Evolutionary conservation across 2,888 invertebrate genomes (phyloP).

Genomic region (Iphiclides podalirius): DNA sequence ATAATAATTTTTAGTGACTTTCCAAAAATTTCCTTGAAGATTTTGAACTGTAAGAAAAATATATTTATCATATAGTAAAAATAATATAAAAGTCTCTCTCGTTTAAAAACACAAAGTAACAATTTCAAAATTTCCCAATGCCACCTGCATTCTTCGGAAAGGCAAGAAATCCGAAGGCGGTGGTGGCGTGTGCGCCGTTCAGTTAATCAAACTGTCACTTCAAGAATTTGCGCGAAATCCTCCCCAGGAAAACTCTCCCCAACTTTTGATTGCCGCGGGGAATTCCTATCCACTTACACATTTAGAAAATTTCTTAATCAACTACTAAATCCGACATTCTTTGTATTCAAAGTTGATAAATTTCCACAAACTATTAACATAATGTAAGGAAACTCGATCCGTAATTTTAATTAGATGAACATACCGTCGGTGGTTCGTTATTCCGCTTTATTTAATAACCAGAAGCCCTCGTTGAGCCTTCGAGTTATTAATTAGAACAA

Average conservation of each 20-base stretch:
- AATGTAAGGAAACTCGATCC: slow-evolving; percentile 21
- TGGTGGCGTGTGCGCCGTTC: slow-evolving; percentile 72
- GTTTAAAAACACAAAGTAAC: slow-evolving; percentile 3
- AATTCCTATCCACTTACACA: slow-evolving; percentile 67
- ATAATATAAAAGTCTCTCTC: background rate
- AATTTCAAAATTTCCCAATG: slow-evolving; percentile 47
- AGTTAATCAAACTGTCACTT: slow-evolving; percentile 80
- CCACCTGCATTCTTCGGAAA: slow-evolving; percentile 56
- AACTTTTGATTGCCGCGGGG: slow-evolving; percentile 76
- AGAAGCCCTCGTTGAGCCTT: slow-evolving; percentile 55
- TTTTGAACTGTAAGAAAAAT: too few species aligned
- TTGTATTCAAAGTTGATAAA: slow-evolving; percentile 7
- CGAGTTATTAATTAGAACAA: slow-evolving; percentile 77
- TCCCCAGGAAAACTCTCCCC: slow-evolving; percentile 70
- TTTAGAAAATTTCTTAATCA: slow-evolving; percentile 69
- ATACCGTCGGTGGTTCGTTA: slow-evolving; percentile 53
- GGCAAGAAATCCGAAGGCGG: slow-evolving; percentile 64
- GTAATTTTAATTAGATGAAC: slow-evolving; percentile 53
- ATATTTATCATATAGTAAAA: too few species aligned
- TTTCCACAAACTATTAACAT: slow-evolving; percentile 22
- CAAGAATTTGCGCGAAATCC: slow-evolving; percentile 77
- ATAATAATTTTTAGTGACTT: too few species aligned
- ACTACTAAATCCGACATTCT: slow-evolving; percentile 36
- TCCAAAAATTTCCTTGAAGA: too few species aligned
- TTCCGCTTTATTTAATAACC: slow-evolving; percentile 64